Conservation (phyloP, 2,797 vertebrate genomes). For the Syngnathus rostellatus region DNA sequence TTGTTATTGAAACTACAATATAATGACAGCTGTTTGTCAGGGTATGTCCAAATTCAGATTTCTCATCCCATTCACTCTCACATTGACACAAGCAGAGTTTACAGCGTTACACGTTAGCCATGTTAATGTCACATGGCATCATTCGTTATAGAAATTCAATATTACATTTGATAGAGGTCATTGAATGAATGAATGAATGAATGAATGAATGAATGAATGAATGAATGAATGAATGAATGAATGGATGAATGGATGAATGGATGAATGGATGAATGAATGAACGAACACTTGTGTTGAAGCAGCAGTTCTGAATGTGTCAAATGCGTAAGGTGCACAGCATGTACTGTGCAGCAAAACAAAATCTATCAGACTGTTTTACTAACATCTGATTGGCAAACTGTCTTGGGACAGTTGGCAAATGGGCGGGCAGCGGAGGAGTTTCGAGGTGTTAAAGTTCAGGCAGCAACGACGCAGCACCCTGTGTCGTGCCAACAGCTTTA, state of each 20-base stretch:
- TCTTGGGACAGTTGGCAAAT: slow-evolving; percentile 75
- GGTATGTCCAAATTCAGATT: not conserved
- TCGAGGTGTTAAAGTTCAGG: slow-evolving; percentile 75
- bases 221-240: not conserved
- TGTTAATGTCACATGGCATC: not conserved
- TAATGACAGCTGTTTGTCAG: not conserved
- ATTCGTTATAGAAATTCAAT: not conserved
- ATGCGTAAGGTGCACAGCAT: slow-evolving; percentile 36
- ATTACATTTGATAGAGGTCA: not conserved
- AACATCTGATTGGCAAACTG: slow-evolving; percentile 72
- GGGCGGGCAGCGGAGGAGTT: slow-evolving; percentile 74
- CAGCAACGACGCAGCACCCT: slow-evolving; percentile 67
- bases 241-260: not conserved
- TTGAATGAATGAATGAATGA: not conserved
- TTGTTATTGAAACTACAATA: not conserved
- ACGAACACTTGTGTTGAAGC: slow-evolving; percentile 1
- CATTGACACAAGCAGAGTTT: not conserved
- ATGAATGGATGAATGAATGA: not conserved
- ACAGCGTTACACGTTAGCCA: not conserved
- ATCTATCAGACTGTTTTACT: slow-evolving; percentile 60
- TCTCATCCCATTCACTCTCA: not conserved
- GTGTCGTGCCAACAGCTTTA: slow-evolving; percentile 68
- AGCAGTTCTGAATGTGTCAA: not conserved
- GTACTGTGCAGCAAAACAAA: slow-evolving; percentile 42
- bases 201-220: not conserved